Evolutionary conservation across 2,888 invertebrate species (phyloP).

Genomic region (Acleris literana): DNA sequence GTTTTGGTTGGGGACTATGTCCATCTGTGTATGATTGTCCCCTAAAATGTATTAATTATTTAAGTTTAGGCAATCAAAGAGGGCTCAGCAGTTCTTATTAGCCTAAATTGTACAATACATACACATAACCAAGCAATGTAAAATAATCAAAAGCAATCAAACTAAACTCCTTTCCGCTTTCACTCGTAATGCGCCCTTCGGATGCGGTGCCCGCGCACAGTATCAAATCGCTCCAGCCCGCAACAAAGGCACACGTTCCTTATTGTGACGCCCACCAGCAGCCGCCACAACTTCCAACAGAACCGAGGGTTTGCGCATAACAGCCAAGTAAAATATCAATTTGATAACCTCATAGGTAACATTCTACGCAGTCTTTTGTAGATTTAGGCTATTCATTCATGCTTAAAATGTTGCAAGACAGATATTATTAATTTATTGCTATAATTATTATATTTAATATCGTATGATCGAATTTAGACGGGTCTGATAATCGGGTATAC

Average conservation of each 20-base stretch:
- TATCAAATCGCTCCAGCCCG: conserved; percentile 43
- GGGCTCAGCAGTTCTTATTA: too few relatives aligned
- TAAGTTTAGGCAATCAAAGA: too few relatives aligned
- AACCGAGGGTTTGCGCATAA: background rate
- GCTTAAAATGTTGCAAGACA: background rate
- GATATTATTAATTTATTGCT: too few relatives aligned
- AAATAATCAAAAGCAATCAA: too few relatives aligned
- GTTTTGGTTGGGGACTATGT: too few relatives aligned
- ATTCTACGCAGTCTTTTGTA: background rate
- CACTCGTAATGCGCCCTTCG: background rate
- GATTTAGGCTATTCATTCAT: background rate
- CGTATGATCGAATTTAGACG: too few relatives aligned
- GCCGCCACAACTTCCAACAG: conserved; percentile 11
- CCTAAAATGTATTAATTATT: too few relatives aligned
- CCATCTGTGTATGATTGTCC: too few relatives aligned
- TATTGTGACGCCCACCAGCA: conserved; percentile 36
- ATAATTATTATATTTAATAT: too few relatives aligned
- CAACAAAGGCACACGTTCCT: conserved; percentile 32
- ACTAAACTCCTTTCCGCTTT: background rate
- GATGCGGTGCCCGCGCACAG: background rate
- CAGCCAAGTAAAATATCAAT: background rate
- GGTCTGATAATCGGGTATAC: too few relatives aligned
- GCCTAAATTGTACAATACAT: too few relatives aligned
- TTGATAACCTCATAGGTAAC: background rate
- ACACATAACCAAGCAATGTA: too few relatives aligned